phyloP scores from a whole-genome alignment of 1,140 invertebrate genomes.

The Druon quercuslanigerum region DNA sequence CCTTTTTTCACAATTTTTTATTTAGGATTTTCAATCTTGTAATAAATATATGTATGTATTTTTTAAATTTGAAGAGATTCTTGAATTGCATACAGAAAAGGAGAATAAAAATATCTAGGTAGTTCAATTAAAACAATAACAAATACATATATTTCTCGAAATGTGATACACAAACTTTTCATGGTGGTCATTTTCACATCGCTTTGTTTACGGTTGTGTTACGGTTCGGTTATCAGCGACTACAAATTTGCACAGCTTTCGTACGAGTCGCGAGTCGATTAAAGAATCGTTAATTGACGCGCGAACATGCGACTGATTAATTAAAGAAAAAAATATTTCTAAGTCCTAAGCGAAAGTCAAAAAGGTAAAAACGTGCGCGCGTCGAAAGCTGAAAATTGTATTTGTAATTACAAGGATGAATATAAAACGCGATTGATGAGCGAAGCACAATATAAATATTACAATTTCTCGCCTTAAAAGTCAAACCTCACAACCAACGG shows the following conservation, averaged over 20 bases:
- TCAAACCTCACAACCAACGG: neutral
- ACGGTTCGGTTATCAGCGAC: neutral
- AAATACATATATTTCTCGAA: conserved; percentile 77
- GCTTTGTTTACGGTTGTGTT: conserved; percentile 54
- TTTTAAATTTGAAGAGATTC: too few relatives aligned
- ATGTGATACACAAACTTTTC: conserved; percentile 73
- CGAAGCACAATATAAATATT: neutral
- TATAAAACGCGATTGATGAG: conserved; percentile 27
- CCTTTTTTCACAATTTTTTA: too few relatives aligned
- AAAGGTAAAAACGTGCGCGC: neutral
- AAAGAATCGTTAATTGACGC: neutral
- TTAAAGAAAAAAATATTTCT: conserved; percentile 2
- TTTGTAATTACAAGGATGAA: neutral
- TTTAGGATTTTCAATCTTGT: too few relatives aligned
- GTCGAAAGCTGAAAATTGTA: neutral
- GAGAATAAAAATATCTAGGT: conserved; percentile 47
- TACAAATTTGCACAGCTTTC: neutral
- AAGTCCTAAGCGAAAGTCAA: neutral
- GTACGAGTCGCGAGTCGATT: neutral
- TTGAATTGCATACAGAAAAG: conserved; percentile 1
- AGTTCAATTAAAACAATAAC: conserved; percentile 76
- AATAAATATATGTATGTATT: too few relatives aligned
- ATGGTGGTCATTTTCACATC: conserved; percentile 67
- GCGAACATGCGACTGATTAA: conserved; percentile 20
- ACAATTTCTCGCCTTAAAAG: neutral